Evolutionary conservation across 1,140 invertebrate genomes (phyloP).

Genomic region (Orchesella cincta): DNA sequence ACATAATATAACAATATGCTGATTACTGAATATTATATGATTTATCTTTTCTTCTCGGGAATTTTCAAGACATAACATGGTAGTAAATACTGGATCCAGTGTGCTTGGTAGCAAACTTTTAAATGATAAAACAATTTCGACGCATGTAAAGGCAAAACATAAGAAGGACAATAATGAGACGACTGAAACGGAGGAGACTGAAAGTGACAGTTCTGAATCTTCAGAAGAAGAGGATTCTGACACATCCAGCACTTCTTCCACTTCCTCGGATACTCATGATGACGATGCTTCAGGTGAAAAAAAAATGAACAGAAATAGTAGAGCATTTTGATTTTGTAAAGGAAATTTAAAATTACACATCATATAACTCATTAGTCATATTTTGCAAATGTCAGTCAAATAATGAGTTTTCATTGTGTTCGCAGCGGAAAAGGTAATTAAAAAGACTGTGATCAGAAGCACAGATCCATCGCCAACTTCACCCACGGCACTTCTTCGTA

Average conservation of each 20-base stretch:
- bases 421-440: not conserved
- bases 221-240: not conserved
- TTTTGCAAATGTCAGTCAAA: no score
- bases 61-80: no score
- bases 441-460: constrained; percentile 8
- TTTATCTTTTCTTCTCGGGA: no score
- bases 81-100: not conserved
- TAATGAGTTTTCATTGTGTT: no score
- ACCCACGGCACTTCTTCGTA: not conserved
- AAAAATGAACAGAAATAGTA: no score
- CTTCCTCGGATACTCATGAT: not conserved
- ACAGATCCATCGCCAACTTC: not conserved
- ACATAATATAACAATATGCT: no score
- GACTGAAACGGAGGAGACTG: not conserved
- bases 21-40: no score
- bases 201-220: not conserved
- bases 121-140: not conserved
- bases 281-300: not conserved
- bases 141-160: not conserved
- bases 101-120: not conserved
- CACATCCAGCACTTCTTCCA: not conserved
- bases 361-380: no score
- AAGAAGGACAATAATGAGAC: not conserved
- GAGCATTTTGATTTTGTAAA: no score
- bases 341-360: no score